Percentiles rank a stretch among this genome's conserved stretches.
Evolutionary conservation across 1,140 invertebrate species (phyloP).

Genomic region (Apolygus lucorum): DNA sequence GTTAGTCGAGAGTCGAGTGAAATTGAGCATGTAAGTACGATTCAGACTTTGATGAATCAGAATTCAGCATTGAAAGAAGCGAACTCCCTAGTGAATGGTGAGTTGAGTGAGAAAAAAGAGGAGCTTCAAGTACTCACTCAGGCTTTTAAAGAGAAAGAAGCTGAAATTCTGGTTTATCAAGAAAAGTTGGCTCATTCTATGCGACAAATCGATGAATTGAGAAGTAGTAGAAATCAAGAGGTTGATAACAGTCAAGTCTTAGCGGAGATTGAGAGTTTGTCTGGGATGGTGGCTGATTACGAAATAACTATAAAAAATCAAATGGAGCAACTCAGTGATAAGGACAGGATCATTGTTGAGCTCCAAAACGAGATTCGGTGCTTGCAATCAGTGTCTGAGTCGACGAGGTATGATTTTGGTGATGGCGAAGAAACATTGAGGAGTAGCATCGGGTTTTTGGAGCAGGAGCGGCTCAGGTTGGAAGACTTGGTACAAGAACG

Average conservation of each 20-base stretch:
- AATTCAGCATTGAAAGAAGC: neutral
- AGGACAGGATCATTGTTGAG: neutral
- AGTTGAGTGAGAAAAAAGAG: neutral
- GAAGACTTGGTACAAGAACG: slow-evolving; percentile 5
- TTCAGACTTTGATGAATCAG: neutral
- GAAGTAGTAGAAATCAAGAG: neutral
- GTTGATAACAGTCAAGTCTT: neutral
- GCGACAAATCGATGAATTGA: neutral
- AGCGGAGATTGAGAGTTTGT: neutral
- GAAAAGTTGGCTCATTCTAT: neutral
- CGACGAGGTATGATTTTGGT: too few relatives aligned
- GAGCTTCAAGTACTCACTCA: neutral
- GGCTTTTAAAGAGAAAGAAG: neutral
- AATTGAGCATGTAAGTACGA: neutral
- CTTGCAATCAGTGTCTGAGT: neutral
- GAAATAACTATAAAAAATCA: slow-evolving; percentile 34
- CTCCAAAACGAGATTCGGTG: neutral
- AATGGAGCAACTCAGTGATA: slow-evolving; percentile 33
- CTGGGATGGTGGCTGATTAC: neutral
- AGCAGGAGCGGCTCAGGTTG: slow-evolving; percentile 21
- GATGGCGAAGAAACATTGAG: too few relatives aligned
- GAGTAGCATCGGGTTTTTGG: slow-evolving; percentile 30
- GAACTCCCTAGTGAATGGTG: neutral
- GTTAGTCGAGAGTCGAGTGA: neutral
- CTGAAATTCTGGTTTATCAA: neutral